Evolutionary conservation across 2,113 vertebrate species (phyloP).

Genomic region (Platichthys flesus): DNA sequence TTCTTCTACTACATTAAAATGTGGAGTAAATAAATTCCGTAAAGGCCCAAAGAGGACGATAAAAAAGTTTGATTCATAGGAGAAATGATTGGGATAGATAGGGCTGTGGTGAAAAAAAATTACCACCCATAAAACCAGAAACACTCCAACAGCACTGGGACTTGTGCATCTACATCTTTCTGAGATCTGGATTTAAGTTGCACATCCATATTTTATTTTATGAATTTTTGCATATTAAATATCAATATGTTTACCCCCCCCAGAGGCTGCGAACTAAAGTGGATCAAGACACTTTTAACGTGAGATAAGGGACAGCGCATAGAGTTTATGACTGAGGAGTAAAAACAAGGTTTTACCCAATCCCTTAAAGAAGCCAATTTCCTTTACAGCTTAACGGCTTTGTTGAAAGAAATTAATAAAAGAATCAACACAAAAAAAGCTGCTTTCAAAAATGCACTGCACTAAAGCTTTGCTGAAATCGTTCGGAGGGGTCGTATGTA

Average conservation of each 20-base stretch:
- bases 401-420: not conserved
- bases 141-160: not conserved
- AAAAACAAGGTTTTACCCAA: not conserved
- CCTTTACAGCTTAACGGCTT: not conserved
- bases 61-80: slow-evolving; percentile 15
- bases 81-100: not conserved
- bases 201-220: not conserved
- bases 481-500: no score
- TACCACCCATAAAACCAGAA: not conserved
- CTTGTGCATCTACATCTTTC: not conserved
- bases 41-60: not conserved
- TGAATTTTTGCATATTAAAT: not conserved
- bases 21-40: not conserved
- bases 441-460: no score
- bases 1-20: slow-evolving; percentile 13
- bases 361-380: not conserved
- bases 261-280: no score
- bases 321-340: not conserved
- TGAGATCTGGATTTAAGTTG: not conserved
- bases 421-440: no score
- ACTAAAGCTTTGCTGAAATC: no score
- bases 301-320: not conserved
- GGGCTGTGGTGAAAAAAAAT: not conserved
- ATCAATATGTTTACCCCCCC: not conserved
- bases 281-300: not conserved